Evolutionary conservation across 2,888 invertebrate genomes (phyloP).

Genomic region (Tridacna crocea): DNA sequence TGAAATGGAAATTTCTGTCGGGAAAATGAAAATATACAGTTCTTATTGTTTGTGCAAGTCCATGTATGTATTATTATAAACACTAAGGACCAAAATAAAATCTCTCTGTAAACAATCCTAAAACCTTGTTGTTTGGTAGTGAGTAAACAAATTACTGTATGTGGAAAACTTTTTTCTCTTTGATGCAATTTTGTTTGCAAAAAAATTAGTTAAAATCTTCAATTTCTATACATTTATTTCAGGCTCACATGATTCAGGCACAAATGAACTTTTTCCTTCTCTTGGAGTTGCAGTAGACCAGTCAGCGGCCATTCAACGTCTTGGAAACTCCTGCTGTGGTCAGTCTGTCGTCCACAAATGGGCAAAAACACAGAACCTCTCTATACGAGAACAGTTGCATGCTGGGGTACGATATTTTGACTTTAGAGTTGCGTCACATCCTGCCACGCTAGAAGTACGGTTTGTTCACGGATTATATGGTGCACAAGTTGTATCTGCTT

Average conservation of each 20-base stretch:
- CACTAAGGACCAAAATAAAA: too few relatives aligned
- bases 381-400: conserved; percentile 89
- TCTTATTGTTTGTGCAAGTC: too few relatives aligned
- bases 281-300: conserved; percentile 92
- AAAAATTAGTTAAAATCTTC: too few relatives aligned
- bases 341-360: conserved; percentile 89
- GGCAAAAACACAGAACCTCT: conserved; percentile 91
- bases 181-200: too few relatives aligned
- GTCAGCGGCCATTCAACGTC: conserved; percentile 87
- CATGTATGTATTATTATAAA: too few relatives aligned
- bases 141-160: too few relatives aligned
- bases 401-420: conserved; percentile 93
- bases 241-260: conserved; percentile 95
- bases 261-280: conserved; percentile 89
- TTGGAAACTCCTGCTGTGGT: conserved; percentile 85
- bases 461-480: conserved; percentile 93
- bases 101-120: too few relatives aligned
- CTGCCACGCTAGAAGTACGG: conserved; percentile 86
- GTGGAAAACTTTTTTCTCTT: too few relatives aligned
- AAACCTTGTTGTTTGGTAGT: too few relatives aligned
- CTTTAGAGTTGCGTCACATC: conserved; percentile 90
- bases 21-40: too few relatives aligned
- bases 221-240: conserved; percentile 28
- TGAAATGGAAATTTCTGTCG: too few relatives aligned
- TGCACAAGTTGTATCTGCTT: conserved; percentile 87